Evolutionary conservation across 2,113 vertebrate species (phyloP).

Genomic region (Saguinus midas): DNA sequence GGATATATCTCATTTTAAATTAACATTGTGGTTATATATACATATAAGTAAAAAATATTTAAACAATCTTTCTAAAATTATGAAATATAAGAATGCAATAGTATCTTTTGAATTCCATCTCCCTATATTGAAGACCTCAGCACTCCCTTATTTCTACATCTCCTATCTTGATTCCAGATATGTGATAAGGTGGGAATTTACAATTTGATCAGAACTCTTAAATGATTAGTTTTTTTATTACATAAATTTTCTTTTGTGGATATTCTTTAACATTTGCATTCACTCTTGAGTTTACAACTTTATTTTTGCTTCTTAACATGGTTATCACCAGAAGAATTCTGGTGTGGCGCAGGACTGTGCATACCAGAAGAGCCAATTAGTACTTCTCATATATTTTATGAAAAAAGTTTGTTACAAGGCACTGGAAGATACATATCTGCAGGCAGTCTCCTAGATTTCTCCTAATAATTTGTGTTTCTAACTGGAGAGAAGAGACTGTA

Average conservation of each 20-base stretch:
- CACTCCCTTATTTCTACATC: not conserved
- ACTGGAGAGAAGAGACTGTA: not conserved
- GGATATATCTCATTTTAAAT: not conserved
- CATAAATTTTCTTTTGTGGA: not conserved
- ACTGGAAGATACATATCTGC: not conserved
- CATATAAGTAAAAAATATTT: conserved; percentile 7
- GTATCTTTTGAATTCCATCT: not conserved
- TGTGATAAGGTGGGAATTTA: not conserved
- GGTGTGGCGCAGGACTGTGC: not conserved
- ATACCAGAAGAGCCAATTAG: conserved; percentile 33
- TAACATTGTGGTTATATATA: not conserved
- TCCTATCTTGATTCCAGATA: not conserved
- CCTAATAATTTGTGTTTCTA: conserved; percentile 42
- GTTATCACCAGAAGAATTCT: not conserved
- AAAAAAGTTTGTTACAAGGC: not conserved
- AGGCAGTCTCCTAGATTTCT: not conserved
- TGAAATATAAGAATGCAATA: not conserved
- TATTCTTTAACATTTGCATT: conserved; percentile 4
- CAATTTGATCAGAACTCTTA: not conserved
- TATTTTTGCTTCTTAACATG: not conserved
- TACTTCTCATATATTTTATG: not conserved
- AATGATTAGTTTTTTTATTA: not conserved
- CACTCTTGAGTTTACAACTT: not conserved
- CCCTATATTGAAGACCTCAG: not conserved
- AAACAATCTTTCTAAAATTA: not conserved